phyloP scores from a whole-genome alignment of 2,113 vertebrate genomes.

The Danio rerio region GRCz12tu NC_133177.1:60355001-60355500 shows the following conservation, averaged over 20 bases:
- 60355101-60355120: constrained; percentile 46
- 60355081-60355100: constrained; percentile 44
- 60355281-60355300: constrained; percentile 27
- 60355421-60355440: no score
- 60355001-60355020: not conserved
- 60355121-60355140: constrained; percentile 41
- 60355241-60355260: constrained; percentile 12
- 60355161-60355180: not conserved
- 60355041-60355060: not conserved
- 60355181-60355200: constrained; percentile 31
- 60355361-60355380: no score
- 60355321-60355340: no score
- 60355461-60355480: no score
- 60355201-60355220: constrained; percentile 2
- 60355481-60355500: no score
- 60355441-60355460: no score
- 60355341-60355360: no score
- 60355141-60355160: constrained; percentile 34
- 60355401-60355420: no score
- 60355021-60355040: not conserved
- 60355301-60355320: not conserved
- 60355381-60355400: no score
- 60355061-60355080: constrained; percentile 31
- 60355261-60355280: constrained; percentile 31
- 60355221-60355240: constrained; percentile 7